These are phyloP conservation scores for Ceratosolen fusciceps DNA, from an alignment of 1,140 invertebrate genomes.

Conservation along the genomic window DNA sequence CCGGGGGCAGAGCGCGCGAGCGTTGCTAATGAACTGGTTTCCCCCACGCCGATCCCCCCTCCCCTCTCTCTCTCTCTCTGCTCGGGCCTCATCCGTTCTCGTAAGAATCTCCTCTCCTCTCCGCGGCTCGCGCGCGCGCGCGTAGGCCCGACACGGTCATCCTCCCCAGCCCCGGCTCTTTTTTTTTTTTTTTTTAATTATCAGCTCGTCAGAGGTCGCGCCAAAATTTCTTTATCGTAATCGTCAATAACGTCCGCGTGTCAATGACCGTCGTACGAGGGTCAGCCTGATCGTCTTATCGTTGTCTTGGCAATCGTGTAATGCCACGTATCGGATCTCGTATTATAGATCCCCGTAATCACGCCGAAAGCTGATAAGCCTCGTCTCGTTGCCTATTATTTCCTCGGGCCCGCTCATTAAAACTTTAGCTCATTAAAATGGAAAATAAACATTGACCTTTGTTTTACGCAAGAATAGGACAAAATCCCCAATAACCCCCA, in stretches of 20 bases:
- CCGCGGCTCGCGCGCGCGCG: conserved; percentile 39
- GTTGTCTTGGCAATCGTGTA: too few relatives aligned
- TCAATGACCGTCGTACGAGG: not conserved
- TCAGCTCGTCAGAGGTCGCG: not conserved
- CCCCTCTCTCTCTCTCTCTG: conserved; percentile 23
- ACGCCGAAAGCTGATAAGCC: too few relatives aligned
- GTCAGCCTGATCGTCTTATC: not conserved
- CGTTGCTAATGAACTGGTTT: conserved; percentile 69
- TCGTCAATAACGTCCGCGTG: conserved; percentile 30
- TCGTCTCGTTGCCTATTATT: too few relatives aligned
- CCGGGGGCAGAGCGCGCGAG: conserved; percentile 57
- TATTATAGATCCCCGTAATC: too few relatives aligned
- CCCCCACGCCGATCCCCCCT: conserved; percentile 33
- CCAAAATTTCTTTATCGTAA: conserved; percentile 29
- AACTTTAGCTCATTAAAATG: too few relatives aligned
- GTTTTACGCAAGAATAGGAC: too few relatives aligned
- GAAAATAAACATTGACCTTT: too few relatives aligned
- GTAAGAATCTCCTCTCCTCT: conserved; percentile 5
- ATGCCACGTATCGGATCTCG: too few relatives aligned
- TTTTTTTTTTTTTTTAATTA: too few relatives aligned
- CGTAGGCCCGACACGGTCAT: conserved; percentile 58
- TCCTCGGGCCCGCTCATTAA: too few relatives aligned
- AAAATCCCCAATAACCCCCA: too few relatives aligned
- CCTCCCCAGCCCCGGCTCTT: conserved; percentile 42
- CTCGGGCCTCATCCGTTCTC: not conserved